Conservation (phyloP, 2,888 invertebrate species). For the Plebejus melissa region DNA sequence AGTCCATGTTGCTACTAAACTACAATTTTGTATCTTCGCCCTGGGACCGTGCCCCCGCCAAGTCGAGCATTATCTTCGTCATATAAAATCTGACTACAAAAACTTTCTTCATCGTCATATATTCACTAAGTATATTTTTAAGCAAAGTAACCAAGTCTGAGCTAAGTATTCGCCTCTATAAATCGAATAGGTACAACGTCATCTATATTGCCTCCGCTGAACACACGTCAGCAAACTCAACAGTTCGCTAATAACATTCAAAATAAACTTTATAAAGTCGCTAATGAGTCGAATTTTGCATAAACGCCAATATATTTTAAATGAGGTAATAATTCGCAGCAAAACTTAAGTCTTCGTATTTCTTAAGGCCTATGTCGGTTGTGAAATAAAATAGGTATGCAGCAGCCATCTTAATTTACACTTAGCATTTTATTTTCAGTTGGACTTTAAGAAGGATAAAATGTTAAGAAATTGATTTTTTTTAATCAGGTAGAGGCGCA, state of each 20-base stretch:
- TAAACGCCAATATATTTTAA: not conserved
- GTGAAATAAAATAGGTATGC: constrained; percentile 5
- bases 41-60: too few relatives aligned
- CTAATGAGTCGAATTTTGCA: not conserved
- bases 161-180: constrained; percentile 8
- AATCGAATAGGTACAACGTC: not conserved
- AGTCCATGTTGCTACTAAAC: too few relatives aligned
- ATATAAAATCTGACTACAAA: not conserved
- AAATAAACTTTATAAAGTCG: not conserved
- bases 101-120: too few relatives aligned
- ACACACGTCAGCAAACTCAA: not conserved
- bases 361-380: constrained; percentile 1
- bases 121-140: not conserved
- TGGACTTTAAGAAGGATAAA: not conserved
- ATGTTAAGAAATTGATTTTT: too few relatives aligned
- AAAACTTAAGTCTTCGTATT: constrained; percentile 12
- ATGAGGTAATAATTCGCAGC: not conserved
- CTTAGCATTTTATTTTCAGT: not conserved
- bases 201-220: not conserved
- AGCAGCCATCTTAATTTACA: not conserved
- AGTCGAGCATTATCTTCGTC: not conserved
- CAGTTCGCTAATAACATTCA: not conserved
- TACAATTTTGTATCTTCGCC: too few relatives aligned
- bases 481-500: too few relatives aligned
- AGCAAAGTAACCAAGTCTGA: not conserved